A percentile compares a stretch with the other conserved stretches of the same genome.
phyloP scores from a whole-genome alignment of 2,888 invertebrate genomes.

The Lacanobia oleracea region DNA sequence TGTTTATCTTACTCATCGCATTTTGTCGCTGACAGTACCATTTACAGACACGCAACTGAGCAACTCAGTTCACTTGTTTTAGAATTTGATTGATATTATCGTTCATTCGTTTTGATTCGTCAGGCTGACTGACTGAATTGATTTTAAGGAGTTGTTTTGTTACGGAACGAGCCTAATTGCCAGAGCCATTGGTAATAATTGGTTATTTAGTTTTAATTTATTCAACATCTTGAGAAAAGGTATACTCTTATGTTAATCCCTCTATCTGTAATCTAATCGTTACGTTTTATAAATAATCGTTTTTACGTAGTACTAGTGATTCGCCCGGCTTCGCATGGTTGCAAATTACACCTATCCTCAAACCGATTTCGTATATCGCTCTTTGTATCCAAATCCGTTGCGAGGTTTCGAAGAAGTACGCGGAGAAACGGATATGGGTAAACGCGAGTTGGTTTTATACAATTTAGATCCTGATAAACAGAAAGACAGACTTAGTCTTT shows the following conservation, averaged over 20 bases:
- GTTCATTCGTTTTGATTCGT: slow-evolving; percentile 18
- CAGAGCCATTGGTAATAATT: not conserved
- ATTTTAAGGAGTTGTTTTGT: not conserved
- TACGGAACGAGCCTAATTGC: not conserved
- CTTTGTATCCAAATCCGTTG: too few relatives aligned
- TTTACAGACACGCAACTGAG: slow-evolving; percentile 20
- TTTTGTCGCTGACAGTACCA: not conserved
- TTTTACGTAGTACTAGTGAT: too few relatives aligned
- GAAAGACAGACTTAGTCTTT: too few relatives aligned
- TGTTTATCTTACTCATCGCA: too few relatives aligned
- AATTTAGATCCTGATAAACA: too few relatives aligned
- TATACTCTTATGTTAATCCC: not conserved
- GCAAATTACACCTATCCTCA: too few relatives aligned
- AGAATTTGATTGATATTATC: slow-evolving; percentile 10
- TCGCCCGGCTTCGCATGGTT: too few relatives aligned
- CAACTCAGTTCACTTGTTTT: slow-evolving; percentile 7
- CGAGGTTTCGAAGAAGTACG: too few relatives aligned
- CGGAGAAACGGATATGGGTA: too few relatives aligned
- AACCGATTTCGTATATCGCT: too few relatives aligned
- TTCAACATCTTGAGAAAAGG: not conserved
- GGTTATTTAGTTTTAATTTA: not conserved
- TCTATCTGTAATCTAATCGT: not conserved
- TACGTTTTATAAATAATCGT: not conserved
- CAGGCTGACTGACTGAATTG: not conserved
- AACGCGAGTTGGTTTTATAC: too few relatives aligned